Evolutionary conservation across 2,888 invertebrate genomes (phyloP).

Genomic region (Labia minor): DNA sequence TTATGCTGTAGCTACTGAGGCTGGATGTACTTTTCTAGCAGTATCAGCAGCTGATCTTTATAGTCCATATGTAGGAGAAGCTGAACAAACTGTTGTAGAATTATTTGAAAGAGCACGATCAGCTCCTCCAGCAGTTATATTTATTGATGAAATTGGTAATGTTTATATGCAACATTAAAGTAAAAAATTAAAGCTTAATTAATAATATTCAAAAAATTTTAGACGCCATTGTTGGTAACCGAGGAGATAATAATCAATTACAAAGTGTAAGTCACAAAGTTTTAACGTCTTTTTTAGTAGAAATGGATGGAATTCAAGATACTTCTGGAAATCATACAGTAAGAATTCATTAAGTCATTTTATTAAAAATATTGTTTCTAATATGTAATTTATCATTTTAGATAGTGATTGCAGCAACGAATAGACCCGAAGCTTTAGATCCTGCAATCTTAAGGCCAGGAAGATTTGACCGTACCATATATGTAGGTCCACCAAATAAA

Average conservation of each 20-base stretch:
- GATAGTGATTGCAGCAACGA: constrained; percentile 53
- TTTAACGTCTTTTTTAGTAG: constrained; percentile 49
- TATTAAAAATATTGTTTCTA: constrained; percentile 26
- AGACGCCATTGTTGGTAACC: constrained; percentile 42
- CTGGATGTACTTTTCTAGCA: constrained; percentile 44
- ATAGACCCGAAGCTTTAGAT: constrained; percentile 52
- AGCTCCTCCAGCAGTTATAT: constrained; percentile 48
- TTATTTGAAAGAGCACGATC: constrained; percentile 49
- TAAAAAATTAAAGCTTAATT: neutral
- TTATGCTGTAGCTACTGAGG: constrained; percentile 44
- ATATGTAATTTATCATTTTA: too few species aligned
- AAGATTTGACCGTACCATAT: constrained; percentile 49
- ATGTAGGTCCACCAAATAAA: constrained; percentile 47
- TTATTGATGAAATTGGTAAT: constrained; percentile 51
- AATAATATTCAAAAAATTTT: too few species aligned
- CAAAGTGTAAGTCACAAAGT: constrained; percentile 47
- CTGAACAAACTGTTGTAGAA: constrained; percentile 47
- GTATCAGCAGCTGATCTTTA: constrained; percentile 51
- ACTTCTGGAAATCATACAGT: neutral
- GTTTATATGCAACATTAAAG: neutral
- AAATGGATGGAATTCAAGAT: constrained; percentile 51
- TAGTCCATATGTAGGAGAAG: constrained; percentile 54
- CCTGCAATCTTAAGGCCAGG: constrained; percentile 51
- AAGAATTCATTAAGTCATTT: neutral
- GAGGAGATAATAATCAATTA: constrained; percentile 30